Percentiles rank a stretch among this genome's conserved stretches.
Conservation (phyloP, 2,113 vertebrate genomes). For the Python bivittatus region DNA sequence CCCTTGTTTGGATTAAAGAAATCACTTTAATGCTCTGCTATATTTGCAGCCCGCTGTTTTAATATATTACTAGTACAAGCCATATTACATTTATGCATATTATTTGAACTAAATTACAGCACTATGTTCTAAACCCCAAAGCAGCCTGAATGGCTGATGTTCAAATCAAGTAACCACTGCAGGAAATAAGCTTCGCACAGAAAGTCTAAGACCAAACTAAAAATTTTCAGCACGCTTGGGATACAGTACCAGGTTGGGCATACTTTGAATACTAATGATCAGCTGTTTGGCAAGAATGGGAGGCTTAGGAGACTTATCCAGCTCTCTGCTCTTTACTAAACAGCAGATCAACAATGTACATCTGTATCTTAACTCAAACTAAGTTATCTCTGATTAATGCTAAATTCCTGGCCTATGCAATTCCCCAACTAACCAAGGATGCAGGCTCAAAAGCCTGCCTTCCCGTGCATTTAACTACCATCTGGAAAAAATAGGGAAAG, state of each 20-base stretch:
- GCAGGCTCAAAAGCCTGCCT: background rate
- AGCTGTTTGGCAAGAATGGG: background rate
- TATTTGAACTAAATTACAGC: background rate
- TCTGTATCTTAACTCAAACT: background rate
- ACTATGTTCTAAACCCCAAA: background rate
- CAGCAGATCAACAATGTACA: background rate
- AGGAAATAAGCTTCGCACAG: background rate
- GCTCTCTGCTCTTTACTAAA: background rate
- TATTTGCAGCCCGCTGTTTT: background rate
- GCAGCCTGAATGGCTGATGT: background rate
- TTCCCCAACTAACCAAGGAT: background rate
- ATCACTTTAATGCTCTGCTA: constrained; percentile 9
- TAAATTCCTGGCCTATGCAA: background rate
- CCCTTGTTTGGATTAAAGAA: constrained; percentile 36
- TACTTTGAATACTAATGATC: background rate
- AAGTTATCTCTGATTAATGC: background rate
- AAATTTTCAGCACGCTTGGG: background rate
- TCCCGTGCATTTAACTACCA: background rate
- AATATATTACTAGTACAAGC: background rate
- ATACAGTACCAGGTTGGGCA: background rate
- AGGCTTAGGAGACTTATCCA: background rate
- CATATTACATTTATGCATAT: background rate
- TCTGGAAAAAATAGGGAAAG: background rate
- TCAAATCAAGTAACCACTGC: background rate
- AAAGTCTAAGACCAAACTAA: background rate